Conservation (phyloP, 1,140 invertebrate species). For the Euura saliciscinereae region DNA sequence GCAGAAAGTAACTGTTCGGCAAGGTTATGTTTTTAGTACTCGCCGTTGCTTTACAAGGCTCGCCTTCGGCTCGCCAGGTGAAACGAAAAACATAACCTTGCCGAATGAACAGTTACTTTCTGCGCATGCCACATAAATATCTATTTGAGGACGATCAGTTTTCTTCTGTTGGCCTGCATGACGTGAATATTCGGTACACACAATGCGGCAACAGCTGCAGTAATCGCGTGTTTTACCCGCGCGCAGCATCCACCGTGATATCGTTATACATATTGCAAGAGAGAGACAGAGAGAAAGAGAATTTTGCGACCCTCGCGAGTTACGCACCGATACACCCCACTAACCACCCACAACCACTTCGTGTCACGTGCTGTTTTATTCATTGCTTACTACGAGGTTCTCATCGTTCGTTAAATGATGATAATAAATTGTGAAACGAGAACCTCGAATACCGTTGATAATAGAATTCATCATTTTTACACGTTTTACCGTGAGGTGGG, state of each 20-base stretch:
- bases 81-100: no score
- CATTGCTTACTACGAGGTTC: slow-evolving; percentile 41
- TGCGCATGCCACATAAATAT: no score
- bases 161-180: no score
- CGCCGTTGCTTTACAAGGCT: no score
- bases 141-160: no score
- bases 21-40: no score
- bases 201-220: neutral
- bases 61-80: no score
- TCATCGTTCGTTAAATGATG: slow-evolving; percentile 31
- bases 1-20: no score
- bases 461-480: neutral
- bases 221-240: slow-evolving; percentile 32
- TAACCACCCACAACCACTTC: slow-evolving; percentile 51
- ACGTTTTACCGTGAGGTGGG: slow-evolving; percentile 13
- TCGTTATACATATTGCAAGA: neutral
- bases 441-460: no score
- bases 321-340: slow-evolving; percentile 44
- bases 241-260: slow-evolving; percentile 13
- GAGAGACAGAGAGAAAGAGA: neutral
- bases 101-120: no score
- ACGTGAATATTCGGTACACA: no score
- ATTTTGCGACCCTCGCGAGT: slow-evolving; percentile 23
- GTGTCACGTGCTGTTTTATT: slow-evolving; percentile 51
- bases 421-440: neutral